Evolutionary conservation across 2,888 invertebrate species (phyloP).

Genomic region (Drosophila vallismaia): DNA sequence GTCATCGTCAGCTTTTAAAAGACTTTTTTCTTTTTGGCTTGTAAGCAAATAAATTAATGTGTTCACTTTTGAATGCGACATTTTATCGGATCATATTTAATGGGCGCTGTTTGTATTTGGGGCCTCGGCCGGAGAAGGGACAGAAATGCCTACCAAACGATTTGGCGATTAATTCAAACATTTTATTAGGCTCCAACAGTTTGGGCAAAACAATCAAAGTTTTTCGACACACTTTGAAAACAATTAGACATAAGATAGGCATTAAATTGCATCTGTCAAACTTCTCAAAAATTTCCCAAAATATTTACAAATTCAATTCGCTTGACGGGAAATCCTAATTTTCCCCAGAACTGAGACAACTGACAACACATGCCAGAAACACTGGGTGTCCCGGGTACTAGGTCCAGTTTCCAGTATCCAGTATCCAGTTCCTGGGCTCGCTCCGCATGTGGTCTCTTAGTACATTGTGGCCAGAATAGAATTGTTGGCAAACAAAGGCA

Average conservation of each 20-base stretch:
- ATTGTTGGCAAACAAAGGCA: constrained; percentile 79
- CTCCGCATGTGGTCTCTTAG: constrained; percentile 69
- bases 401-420: constrained; percentile 3
- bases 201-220: constrained; percentile 3
- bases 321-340: constrained; percentile 23
- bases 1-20: constrained; percentile 20
- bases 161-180: constrained; percentile 25
- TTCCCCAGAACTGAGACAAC: constrained; percentile 13
- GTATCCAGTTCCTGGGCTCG: constrained; percentile 35
- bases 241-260: constrained; percentile 28
- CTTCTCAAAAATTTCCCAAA: not conserved
- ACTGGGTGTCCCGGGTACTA: not conserved
- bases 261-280: constrained; percentile 10
- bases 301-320: constrained; percentile 26
- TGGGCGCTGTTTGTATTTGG: constrained; percentile 21
- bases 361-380: constrained; percentile 27
- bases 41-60: constrained; percentile 51
- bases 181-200: constrained; percentile 12
- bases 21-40: constrained; percentile 29
- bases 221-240: constrained; percentile 5
- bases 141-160: constrained; percentile 10
- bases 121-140: constrained; percentile 10
- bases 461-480: constrained; percentile 74
- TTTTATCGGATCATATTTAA: constrained; percentile 52
- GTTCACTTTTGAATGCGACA: constrained; percentile 43